Conservation (phyloP, 2,888 invertebrate species). For the Hanleya hanleyi region DNA sequence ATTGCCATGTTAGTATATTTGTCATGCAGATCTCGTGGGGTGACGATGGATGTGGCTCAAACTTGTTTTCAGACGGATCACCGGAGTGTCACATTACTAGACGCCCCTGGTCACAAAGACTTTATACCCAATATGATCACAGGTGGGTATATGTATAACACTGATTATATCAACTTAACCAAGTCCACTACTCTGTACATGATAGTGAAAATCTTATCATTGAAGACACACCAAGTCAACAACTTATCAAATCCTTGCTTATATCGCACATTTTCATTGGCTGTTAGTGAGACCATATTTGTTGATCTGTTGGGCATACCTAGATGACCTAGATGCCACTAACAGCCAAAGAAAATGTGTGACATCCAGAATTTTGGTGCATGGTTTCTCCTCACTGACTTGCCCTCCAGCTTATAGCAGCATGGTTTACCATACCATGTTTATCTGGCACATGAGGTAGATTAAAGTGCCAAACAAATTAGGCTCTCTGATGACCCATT, state of each 20-base stretch:
- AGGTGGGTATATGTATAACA: slow-evolving; percentile 62
- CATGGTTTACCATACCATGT: too few relatives aligned
- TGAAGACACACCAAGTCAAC: background rate
- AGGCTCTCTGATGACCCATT: too few relatives aligned
- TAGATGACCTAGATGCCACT: too few relatives aligned
- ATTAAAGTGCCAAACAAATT: too few relatives aligned
- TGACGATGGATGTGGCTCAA: slow-evolving; percentile 98
- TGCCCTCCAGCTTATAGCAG: too few relatives aligned
- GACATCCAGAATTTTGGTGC: too few relatives aligned
- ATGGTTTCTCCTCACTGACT: too few relatives aligned
- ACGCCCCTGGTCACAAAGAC: slow-evolving; percentile 99
- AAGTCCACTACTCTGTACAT: background rate
- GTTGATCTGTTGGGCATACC: too few relatives aligned
- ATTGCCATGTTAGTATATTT: background rate
- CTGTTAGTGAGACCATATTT: background rate
- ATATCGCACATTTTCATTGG: too few relatives aligned
- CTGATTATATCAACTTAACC: background rate
- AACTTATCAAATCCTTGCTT: background rate
- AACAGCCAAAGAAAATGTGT: too few relatives aligned
- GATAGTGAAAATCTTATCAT: background rate
- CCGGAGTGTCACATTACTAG: slow-evolving; percentile 83
- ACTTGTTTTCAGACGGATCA: slow-evolving; percentile 92
- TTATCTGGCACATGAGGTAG: too few relatives aligned
- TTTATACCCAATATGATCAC: slow-evolving; percentile 99
- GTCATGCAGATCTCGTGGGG: slow-evolving; percentile 85